Conservation (phyloP, 2,113 vertebrate species). For the Xyrauchen texanus region DNA sequence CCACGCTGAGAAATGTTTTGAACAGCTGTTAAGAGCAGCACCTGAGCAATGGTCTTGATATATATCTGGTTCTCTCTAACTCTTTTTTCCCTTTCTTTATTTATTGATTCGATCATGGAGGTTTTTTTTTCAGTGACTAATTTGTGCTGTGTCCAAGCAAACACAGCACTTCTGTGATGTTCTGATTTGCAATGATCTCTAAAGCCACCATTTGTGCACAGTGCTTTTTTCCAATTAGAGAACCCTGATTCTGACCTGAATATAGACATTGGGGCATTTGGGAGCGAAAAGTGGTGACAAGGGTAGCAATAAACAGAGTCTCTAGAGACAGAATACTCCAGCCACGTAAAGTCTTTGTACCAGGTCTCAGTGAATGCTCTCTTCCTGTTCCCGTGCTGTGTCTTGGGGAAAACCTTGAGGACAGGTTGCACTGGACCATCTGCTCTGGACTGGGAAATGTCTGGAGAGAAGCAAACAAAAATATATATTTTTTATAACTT, state of each 20-base stretch:
- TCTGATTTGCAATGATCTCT: conserved; percentile 11
- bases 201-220: conserved; percentile 1
- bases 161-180: too few relatives aligned
- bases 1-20: conserved; percentile 25
- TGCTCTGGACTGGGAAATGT: neutral
- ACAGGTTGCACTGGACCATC: neutral
- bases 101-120: too few relatives aligned
- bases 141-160: too few relatives aligned
- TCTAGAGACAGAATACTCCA: conserved; percentile 10
- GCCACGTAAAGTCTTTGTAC: neutral
- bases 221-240: conserved; percentile 27
- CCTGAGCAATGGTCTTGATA: conserved; percentile 24
- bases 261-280: conserved; percentile 15
- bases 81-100: too few relatives aligned
- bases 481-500: too few relatives aligned
- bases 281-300: conserved; percentile 20
- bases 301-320: conserved; percentile 14
- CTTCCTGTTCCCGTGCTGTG: neutral
- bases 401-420: neutral
- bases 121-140: too few relatives aligned
- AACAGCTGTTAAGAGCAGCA: conserved; percentile 30
- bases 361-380: neutral
- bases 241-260: conserved; percentile 15
- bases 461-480: too few relatives aligned
- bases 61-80: neutral